A percentile compares a stretch with the other conserved stretches of the same genome.
Evolutionary conservation across 2,888 invertebrate genomes (phyloP).

Genomic region (Chesias legatella): DNA sequence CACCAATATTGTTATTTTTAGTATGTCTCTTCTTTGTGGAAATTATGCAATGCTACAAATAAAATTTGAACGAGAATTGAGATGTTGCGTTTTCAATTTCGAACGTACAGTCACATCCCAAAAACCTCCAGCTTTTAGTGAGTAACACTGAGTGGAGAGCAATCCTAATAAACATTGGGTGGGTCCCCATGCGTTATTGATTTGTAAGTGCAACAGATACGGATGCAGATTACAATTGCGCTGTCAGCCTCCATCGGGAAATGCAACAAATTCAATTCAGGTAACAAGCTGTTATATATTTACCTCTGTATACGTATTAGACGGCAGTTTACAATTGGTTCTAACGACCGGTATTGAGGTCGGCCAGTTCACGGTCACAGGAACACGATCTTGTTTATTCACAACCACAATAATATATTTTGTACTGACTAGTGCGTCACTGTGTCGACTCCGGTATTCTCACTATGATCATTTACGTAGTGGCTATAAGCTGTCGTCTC

Average conservation of each 20-base stretch:
- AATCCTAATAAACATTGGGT: background rate
- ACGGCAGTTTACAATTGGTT: constrained; percentile 45
- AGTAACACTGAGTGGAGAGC: too few species aligned
- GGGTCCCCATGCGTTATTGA: constrained; percentile 11
- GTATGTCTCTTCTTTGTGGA: too few species aligned
- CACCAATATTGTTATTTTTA: too few species aligned
- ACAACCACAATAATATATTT: constrained; percentile 26
- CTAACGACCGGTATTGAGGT: constrained; percentile 49
- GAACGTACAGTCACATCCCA: too few species aligned
- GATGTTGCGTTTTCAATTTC: too few species aligned
- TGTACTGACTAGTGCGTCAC: constrained; percentile 44
- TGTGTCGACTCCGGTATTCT: constrained; percentile 32
- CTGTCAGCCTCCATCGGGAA: constrained; percentile 31
- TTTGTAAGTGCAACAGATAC: constrained; percentile 2
- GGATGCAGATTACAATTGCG: constrained; percentile 19
- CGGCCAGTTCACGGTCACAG: constrained; percentile 56
- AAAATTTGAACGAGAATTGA: too few species aligned
- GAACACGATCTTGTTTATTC: constrained; percentile 43
- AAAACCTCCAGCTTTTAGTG: too few species aligned
- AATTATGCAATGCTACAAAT: too few species aligned
- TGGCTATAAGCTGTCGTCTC: constrained; percentile 11
- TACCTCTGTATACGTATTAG: constrained; percentile 19
- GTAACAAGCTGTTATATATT: constrained; percentile 43
- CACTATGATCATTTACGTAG: constrained; percentile 41
- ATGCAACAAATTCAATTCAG: constrained; percentile 40